Evolutionary conservation across 2,113 vertebrate genomes (phyloP).

Genomic region (Pristiophorus japonicus): DNA sequence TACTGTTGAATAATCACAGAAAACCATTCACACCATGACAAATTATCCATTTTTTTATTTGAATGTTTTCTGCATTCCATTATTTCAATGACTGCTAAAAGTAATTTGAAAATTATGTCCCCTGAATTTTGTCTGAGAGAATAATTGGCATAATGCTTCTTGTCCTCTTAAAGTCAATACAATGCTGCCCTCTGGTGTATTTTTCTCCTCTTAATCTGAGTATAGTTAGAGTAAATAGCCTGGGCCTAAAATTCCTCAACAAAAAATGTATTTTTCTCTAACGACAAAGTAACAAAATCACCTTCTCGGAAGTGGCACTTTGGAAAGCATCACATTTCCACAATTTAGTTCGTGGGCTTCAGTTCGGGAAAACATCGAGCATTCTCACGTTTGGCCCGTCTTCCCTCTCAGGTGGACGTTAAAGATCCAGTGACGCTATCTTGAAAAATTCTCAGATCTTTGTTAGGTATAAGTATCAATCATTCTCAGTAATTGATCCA

Average conservation of each 20-base stretch:
- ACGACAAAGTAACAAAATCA: background rate
- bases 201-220: background rate
- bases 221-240: background rate
- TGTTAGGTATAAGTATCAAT: no score
- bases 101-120: background rate
- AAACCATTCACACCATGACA: background rate
- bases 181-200: constrained; percentile 35
- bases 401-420: background rate
- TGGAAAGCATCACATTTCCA: background rate
- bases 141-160: background rate
- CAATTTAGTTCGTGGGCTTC: background rate
- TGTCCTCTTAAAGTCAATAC: background rate
- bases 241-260: background rate
- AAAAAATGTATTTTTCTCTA: background rate
- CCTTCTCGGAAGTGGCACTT: background rate
- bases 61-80: background rate
- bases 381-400: background rate
- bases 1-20: background rate
- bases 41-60: background rate
- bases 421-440: background rate
- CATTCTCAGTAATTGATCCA: background rate
- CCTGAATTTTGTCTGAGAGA: background rate
- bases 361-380: background rate
- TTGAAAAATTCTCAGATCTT: no score
- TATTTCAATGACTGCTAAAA: background rate